Percentiles rank a stretch among this genome's conserved stretches.
phyloP scores from a whole-genome alignment of 1,140 invertebrate species.

The Steinernema feltiae region DNA sequence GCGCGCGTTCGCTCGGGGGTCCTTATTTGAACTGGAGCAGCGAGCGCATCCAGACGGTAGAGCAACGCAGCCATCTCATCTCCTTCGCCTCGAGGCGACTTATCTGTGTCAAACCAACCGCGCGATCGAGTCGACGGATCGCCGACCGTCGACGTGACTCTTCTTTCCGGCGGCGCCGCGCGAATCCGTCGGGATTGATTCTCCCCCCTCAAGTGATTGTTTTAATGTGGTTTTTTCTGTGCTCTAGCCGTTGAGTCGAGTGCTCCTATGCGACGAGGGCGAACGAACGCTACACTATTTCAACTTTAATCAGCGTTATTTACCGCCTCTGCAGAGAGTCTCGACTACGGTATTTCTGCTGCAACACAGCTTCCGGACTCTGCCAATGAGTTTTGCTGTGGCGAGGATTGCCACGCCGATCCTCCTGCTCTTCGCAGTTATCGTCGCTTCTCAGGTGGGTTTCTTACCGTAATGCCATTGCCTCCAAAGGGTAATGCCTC shows the following conservation, averaged over 20 bases:
- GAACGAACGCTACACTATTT: background rate
- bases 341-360: background rate
- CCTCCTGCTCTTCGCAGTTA: background rate
- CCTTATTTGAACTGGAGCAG: constrained; percentile 9
- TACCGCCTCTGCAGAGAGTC: no score
- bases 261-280: background rate
- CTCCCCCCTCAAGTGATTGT: background rate
- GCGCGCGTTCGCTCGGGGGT: background rate
- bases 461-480: background rate
- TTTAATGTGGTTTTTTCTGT: background rate
- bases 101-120: background rate
- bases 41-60: background rate
- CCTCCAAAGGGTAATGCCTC: no score
- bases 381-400: background rate
- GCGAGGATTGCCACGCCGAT: background rate
- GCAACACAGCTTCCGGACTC: background rate
- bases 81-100: background rate
- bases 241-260: background rate
- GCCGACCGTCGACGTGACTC: background rate
- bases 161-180: background rate
- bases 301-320: no score
- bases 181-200: constrained; percentile 10
- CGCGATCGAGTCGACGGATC: background rate
- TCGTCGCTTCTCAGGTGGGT: background rate
- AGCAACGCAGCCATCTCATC: background rate